These are phyloP conservation scores for Chaunax sp. DNA, from an alignment of 2,797 vertebrate genomes.

Conservation along the genomic window DNA sequence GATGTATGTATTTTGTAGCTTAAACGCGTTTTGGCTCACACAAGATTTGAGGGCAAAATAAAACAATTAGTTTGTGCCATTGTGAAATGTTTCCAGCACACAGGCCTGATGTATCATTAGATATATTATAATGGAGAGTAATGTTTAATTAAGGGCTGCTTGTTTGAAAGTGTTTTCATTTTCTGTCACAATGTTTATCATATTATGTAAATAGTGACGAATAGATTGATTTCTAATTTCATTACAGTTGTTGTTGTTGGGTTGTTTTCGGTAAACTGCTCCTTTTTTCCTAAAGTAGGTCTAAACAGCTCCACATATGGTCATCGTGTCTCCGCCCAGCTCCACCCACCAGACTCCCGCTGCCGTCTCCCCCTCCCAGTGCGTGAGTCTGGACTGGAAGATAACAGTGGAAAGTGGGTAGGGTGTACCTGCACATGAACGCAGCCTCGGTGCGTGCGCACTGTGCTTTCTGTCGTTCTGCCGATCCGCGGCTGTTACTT, in stretches of 20 bases:
- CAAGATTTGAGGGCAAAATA: constrained; percentile 11
- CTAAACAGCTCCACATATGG: constrained; percentile 54
- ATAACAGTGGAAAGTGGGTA: constrained; percentile 78
- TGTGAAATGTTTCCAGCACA: constrained; percentile 16
- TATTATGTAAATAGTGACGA: no score
- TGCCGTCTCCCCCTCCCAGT: constrained; percentile 55
- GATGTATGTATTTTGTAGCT: no score
- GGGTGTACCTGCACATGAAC: constrained; percentile 56
- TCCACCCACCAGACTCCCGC: constrained; percentile 23
- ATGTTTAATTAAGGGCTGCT: not conserved
- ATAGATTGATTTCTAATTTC: no score
- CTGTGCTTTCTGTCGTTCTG: constrained; percentile 10
- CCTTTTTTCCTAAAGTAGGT: constrained; percentile 17
- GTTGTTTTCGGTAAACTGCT: constrained; percentile 5
- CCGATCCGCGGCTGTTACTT: constrained; percentile 2
- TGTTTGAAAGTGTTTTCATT: not conserved
- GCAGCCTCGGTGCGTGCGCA: constrained; percentile 16
- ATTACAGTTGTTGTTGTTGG: not conserved
- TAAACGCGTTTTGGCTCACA: not conserved
- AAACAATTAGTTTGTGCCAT: constrained; percentile 1
- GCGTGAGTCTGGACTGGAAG: constrained; percentile 58
- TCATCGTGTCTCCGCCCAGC: constrained; percentile 57
- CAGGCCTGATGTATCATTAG: not conserved
- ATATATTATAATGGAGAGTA: not conserved
- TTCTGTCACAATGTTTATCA: no score